A percentile compares a stretch with the other conserved stretches of the same genome.
These are phyloP conservation scores for Megaustenia siamemsis DNA, from an alignment of 2,888 invertebrate species.

Conservation along the genomic window DNA sequence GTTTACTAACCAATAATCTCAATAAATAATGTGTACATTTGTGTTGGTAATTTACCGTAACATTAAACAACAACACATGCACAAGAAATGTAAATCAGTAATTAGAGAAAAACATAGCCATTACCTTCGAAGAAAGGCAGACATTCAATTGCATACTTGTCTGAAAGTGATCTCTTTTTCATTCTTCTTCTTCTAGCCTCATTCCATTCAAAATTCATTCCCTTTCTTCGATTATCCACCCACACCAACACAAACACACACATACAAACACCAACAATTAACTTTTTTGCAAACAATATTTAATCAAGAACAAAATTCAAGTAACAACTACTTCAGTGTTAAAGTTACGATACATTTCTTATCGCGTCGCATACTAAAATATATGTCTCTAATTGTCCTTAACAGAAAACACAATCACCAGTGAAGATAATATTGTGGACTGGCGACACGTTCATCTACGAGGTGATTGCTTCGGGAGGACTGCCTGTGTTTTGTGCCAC, in stretches of 20 bases:
- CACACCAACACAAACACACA: too few species aligned
- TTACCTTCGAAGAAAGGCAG: too few species aligned
- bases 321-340: neutral
- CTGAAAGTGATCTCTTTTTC: too few species aligned
- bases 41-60: too few species aligned
- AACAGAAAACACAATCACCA: conserved; percentile 20
- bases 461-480: neutral
- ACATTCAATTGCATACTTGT: too few species aligned
- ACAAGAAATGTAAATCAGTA: too few species aligned
- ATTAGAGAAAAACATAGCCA: too few species aligned
- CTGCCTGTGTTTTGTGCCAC: conserved; percentile 4
- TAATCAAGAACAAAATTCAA: too few species aligned
- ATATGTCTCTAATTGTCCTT: neutral
- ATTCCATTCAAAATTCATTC: neutral
- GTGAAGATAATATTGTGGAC: conserved; percentile 22
- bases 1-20: too few species aligned
- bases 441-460: conserved; percentile 32
- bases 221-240: neutral
- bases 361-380: neutral
- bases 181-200: too few species aligned
- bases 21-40: too few species aligned
- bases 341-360: neutral
- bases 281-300: neutral
- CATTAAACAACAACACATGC: too few species aligned
- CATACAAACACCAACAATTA: neutral